Evolutionary conservation across 2,797 vertebrate genomes (phyloP).

Genomic region (Manis javanica): DNA sequence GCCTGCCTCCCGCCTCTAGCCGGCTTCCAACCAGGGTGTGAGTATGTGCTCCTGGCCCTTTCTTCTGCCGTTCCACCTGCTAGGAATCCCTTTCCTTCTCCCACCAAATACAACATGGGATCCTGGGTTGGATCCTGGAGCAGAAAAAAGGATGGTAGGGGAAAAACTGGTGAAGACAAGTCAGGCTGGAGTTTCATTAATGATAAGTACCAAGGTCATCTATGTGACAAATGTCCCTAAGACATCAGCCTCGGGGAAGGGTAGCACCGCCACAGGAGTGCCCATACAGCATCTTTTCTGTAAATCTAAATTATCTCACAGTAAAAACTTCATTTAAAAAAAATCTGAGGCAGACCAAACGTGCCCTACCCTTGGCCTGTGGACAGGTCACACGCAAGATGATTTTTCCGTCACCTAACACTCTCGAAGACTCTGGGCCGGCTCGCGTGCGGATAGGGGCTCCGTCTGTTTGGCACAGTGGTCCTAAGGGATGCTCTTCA

Average conservation of each 20-base stretch:
- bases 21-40: background rate
- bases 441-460: too few relatives aligned
- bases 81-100: background rate
- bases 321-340: background rate
- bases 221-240: too few relatives aligned
- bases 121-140: background rate
- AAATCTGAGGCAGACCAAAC: background rate
- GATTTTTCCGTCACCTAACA: background rate
- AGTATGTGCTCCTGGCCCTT: background rate
- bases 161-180: background rate
- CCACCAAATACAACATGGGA: background rate
- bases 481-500: background rate
- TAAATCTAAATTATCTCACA: background rate
- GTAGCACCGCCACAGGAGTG: background rate
- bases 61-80: background rate
- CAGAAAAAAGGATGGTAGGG: background rate
- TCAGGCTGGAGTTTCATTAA: background rate
- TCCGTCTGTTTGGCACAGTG: background rate
- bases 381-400: background rate
- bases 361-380: background rate
- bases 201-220: background rate
- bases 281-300: background rate
- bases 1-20: background rate
- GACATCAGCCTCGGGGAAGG: too few relatives aligned
- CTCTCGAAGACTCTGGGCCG: background rate